A percentile compares a stretch with the other conserved stretches of the same genome.
Evolutionary conservation across 2,113 vertebrate species (phyloP).

Genomic region (Isichthys henryi): DNA sequence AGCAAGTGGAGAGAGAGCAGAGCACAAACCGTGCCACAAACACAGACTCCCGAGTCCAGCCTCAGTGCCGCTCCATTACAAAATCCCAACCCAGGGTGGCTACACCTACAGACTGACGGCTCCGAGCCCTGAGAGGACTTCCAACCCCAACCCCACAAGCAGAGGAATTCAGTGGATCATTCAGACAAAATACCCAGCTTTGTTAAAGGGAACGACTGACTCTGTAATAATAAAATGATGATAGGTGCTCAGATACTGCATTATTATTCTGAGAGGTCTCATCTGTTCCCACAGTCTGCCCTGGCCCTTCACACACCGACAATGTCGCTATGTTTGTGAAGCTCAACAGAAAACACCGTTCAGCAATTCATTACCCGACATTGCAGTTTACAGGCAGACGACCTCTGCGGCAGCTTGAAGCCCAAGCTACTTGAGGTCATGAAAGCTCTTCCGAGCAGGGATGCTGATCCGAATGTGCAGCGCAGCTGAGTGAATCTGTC

Average conservation of each 20-base stretch:
- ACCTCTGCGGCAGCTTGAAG: background rate
- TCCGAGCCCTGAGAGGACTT: background rate
- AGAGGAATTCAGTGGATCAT: too few species aligned
- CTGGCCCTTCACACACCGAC: background rate
- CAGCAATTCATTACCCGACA: background rate
- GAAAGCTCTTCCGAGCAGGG: background rate
- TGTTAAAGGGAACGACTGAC: background rate
- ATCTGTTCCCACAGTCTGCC: background rate
- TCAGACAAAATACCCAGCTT: background rate
- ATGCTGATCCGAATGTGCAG: background rate
- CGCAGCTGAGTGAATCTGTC: background rate
- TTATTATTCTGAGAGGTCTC: background rate
- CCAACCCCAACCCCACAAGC: background rate
- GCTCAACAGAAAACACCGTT: background rate
- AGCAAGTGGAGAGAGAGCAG: background rate
- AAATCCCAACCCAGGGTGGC: background rate
- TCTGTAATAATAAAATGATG: background rate
- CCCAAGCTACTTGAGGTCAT: background rate
- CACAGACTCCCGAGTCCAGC: background rate
- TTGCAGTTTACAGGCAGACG: background rate
- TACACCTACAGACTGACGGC: background rate
- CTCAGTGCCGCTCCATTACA: background rate
- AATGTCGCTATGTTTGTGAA: background rate
- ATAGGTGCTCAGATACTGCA: background rate
- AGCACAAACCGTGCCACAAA: background rate